A percentile compares a stretch with the other conserved stretches of the same genome.
phyloP scores from a whole-genome alignment of 2,797 vertebrate genomes.

The Galago senegalensis region DNA sequence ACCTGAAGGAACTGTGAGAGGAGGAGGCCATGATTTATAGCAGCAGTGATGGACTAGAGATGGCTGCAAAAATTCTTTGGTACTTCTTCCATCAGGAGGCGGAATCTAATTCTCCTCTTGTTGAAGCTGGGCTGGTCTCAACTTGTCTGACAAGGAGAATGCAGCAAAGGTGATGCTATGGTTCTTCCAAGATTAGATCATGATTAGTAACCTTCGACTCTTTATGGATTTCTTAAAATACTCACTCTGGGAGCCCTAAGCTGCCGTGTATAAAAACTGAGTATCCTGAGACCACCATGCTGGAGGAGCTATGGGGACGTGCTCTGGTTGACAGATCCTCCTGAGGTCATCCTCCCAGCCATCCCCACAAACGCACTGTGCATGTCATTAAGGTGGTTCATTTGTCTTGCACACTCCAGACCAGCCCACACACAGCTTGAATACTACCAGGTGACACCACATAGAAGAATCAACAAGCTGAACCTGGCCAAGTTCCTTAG shows the following conservation, averaged over 20 bases:
- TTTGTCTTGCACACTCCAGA: neutral
- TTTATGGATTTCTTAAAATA: neutral
- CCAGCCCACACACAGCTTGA: neutral
- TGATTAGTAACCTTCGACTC: neutral
- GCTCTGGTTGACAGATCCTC: neutral
- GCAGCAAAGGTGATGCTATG: neutral
- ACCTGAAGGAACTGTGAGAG: neutral
- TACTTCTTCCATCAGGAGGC: neutral
- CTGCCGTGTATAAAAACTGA: neutral
- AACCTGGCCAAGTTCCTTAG: neutral
- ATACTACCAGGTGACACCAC: neutral
- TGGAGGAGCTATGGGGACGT: neutral
- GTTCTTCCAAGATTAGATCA: neutral
- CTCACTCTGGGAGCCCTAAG: neutral
- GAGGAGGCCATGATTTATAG: slow-evolving; percentile 3
- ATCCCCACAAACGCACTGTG: neutral
- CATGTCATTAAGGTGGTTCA: neutral
- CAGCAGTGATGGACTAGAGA: neutral
- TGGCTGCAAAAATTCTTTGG: neutral
- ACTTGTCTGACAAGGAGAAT: neutral
- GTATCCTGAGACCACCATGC: neutral
- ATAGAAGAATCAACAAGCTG: neutral
- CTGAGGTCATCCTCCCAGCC: neutral
- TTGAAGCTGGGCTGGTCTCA: neutral
- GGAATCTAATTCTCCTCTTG: neutral